Conservation (phyloP, 2,113 vertebrate species). For the Plestiodon gilberti region DNA sequence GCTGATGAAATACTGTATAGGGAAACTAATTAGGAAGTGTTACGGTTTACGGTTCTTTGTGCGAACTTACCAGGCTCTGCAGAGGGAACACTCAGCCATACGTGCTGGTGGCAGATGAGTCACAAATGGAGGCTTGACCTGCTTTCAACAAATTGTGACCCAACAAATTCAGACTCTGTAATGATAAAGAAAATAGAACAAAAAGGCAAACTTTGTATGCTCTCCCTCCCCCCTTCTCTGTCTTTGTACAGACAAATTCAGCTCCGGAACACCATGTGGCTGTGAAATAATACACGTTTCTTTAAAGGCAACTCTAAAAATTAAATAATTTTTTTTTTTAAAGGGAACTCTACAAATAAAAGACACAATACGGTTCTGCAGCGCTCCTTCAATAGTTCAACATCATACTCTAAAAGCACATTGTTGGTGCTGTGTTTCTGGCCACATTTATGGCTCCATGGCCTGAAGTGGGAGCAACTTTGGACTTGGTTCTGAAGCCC, state of each 20-base stretch:
- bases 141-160: constrained; percentile 15
- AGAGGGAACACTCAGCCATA: constrained; percentile 17
- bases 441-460: constrained; percentile 25
- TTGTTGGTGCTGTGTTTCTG: constrained; percentile 5
- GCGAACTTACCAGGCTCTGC: constrained; percentile 11
- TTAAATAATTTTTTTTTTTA: constrained; percentile 4
- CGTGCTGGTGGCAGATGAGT: constrained; percentile 32
- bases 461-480: background rate
- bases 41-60: background rate
- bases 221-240: background rate
- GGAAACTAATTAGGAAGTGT: constrained; percentile 53
- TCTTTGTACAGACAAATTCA: constrained; percentile 7
- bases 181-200: constrained; percentile 21
- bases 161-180: constrained; percentile 32
- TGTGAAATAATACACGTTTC: constrained; percentile 18
- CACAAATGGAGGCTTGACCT: constrained; percentile 24
- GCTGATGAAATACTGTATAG: constrained; percentile 44
- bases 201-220: background rate
- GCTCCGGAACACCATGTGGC: background rate
- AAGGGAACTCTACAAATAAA: constrained; percentile 16
- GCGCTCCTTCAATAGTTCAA: background rate
- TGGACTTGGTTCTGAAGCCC: constrained; percentile 16
- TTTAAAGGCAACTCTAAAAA: constrained; percentile 7
- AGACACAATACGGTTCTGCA: constrained; percentile 6
- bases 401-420: constrained; percentile 20